Percentiles rank a stretch among this genome's conserved stretches.
Evolutionary conservation across 92 coral and sea anemone genomes (phyloP).

Genomic region (Palythoa grandis): DNA sequence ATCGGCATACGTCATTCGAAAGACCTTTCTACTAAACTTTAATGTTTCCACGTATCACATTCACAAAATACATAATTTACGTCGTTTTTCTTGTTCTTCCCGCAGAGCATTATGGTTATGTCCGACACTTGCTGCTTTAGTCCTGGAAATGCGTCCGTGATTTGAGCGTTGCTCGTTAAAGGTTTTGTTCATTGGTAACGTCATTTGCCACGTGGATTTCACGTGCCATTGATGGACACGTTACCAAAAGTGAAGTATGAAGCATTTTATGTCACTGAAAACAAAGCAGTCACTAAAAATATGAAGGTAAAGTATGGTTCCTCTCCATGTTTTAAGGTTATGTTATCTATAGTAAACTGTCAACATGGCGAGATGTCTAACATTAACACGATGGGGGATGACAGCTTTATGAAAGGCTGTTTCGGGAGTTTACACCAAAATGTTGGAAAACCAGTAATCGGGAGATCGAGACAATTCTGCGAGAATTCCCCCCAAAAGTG

Average conservation of each 20-base stretch:
- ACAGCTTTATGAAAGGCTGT: too few relatives aligned
- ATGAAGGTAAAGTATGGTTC: conserved; percentile 21
- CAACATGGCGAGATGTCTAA: too few relatives aligned
- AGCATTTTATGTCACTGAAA: conserved; percentile 56
- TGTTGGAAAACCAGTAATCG: too few relatives aligned
- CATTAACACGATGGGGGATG: too few relatives aligned
- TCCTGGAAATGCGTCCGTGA: background rate
- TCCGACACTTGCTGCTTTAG: background rate
- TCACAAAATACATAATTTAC: background rate
- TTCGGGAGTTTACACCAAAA: too few relatives aligned
- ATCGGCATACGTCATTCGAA: too few relatives aligned
- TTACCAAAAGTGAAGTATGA: conserved; percentile 23
- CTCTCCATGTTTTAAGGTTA: too few relatives aligned
- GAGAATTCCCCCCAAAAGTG: too few relatives aligned
- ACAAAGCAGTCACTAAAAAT: conserved; percentile 53
- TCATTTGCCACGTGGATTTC: background rate
- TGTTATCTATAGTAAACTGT: too few relatives aligned
- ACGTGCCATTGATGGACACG: conserved; percentile 14
- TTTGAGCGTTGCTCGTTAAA: background rate
- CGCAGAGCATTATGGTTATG: background rate
- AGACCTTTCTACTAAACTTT: too few relatives aligned
- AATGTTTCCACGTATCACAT: background rate
- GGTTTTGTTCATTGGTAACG: background rate
- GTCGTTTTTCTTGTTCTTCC: background rate
- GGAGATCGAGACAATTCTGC: too few relatives aligned